phyloP scores from a whole-genome alignment of 2,797 vertebrate species.

The Brachymystax lenok region DNA sequence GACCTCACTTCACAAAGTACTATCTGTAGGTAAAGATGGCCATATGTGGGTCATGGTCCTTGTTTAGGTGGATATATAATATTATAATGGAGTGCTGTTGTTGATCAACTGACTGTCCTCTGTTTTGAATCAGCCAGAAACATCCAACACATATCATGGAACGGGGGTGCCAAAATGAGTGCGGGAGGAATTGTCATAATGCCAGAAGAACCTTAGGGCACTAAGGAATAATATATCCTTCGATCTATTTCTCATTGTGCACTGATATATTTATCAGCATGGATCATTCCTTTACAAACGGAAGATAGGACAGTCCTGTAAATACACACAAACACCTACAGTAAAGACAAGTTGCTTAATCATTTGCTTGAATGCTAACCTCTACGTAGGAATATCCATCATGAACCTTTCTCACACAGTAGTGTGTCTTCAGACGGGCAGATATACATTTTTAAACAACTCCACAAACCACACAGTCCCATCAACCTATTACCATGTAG shows the following conservation, averaged over 20 bases:
- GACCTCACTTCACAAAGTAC: constrained; percentile 45
- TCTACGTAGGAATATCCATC: constrained; percentile 10
- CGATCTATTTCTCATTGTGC: constrained; percentile 39
- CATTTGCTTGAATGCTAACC: not conserved
- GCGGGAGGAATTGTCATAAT: constrained; percentile 18
- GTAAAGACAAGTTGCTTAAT: no score
- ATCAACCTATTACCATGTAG: not conserved
- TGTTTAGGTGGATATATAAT: constrained; percentile 19
- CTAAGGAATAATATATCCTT: constrained; percentile 32
- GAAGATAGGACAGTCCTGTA: not conserved
- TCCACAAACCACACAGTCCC: not conserved
- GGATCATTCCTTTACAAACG: not conserved
- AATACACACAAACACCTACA: constrained; percentile 7
- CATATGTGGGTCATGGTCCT: not conserved
- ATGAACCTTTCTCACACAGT: not conserved
- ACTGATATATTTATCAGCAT: constrained; percentile 10
- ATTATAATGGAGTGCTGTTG: constrained; percentile 40
- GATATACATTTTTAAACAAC: not conserved
- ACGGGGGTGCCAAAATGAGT: not conserved
- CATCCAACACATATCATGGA: constrained; percentile 37
- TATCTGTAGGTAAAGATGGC: constrained; percentile 17
- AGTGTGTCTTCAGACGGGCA: not conserved
- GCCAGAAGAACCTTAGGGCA: constrained; percentile 32
- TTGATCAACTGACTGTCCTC: constrained; percentile 26
- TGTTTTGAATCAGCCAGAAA: constrained; percentile 41